Conservation (phyloP, 2,797 vertebrate genomes). For the Babyrousa celebensis region DNA sequence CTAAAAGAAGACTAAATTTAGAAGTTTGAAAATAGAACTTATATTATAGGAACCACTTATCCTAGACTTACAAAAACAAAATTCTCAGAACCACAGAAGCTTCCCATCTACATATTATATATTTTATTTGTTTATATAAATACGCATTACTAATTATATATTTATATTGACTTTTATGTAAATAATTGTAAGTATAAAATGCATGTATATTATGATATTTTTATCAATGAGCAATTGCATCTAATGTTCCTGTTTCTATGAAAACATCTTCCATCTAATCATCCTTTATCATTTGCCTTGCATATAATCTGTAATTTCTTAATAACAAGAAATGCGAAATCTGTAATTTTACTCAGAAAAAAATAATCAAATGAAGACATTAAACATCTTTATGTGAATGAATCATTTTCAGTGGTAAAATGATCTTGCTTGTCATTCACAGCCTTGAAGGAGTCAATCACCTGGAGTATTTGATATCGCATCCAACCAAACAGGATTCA, state of each 20-base stretch:
- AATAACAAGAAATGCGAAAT: slow-evolving; percentile 8
- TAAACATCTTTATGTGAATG: slow-evolving; percentile 18
- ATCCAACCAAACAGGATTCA: background rate
- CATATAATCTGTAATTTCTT: slow-evolving; percentile 6
- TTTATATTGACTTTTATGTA: background rate
- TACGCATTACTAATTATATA: background rate
- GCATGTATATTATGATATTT: background rate
- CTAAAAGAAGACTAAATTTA: background rate
- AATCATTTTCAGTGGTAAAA: slow-evolving; percentile 4
- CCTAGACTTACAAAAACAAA: background rate
- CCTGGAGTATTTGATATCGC: background rate
- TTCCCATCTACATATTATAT: background rate
- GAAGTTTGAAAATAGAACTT: background rate
- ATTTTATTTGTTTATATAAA: slow-evolving; percentile 40
- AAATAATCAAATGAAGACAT: slow-evolving; percentile 45
- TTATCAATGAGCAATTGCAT: background rate
- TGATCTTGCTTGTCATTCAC: background rate
- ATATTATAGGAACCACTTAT: background rate
- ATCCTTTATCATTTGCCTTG: background rate
- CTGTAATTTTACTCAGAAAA: background rate
- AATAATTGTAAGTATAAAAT: slow-evolving; percentile 10
- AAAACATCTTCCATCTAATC: slow-evolving; percentile 37
- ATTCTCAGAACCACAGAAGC: background rate
- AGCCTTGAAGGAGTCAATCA: background rate
- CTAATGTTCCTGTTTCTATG: slow-evolving; percentile 5